Evolutionary conservation across 2,888 invertebrate genomes (phyloP), one percentile per base, ranked within the genome.

Genomic region (Nomada hirtipes): DNA sequence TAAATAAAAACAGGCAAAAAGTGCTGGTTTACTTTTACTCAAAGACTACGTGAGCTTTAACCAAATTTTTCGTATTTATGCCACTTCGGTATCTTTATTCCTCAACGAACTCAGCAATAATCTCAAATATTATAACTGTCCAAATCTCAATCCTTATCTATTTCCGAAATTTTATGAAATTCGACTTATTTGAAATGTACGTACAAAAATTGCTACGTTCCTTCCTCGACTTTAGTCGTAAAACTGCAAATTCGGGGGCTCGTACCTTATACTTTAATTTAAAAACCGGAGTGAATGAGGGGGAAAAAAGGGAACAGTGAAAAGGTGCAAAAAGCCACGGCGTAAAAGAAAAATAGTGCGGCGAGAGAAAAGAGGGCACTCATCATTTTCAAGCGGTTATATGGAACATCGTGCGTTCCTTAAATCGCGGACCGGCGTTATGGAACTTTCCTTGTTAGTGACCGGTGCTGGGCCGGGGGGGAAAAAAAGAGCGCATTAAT

Each of bases 401-500:
- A 52, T 57, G 70, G 79, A 79, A 79, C 69, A 65, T 60, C 55
- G 55, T 23, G 67, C 74, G 70, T 79, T 82, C 52, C 82, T 82
- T 71, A 70, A 74, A 82, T 79, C 67, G 75, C 29, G 68, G 59
- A 50, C n/a, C 61, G 50, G 44, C 71, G 60, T 79, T 68, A 63
- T 79, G 63, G 67, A 79, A 75, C 67, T 67, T 79, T 67, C 70
- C 57, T 74, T 82, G 70, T 82, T 71, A 76, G 65, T 71, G 65
- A 64, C 61, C 74, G 44, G 26, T 11, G 15, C 57, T 29, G 65
- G 50, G 15, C 29, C 23, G n/a, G 55, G 29, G 20, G 26, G 36
- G 11, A 23, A 69, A 71, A 74, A 78, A 75, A 47, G 57, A 53
- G 70, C 61, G 67, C 75, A 82, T 79, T 79, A 82, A 82, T 82